Percentiles rank a stretch among this genome's conserved stretches.
Evolutionary conservation across 1,140 invertebrate species (phyloP).

Genomic region (Zophobas atratus): DNA sequence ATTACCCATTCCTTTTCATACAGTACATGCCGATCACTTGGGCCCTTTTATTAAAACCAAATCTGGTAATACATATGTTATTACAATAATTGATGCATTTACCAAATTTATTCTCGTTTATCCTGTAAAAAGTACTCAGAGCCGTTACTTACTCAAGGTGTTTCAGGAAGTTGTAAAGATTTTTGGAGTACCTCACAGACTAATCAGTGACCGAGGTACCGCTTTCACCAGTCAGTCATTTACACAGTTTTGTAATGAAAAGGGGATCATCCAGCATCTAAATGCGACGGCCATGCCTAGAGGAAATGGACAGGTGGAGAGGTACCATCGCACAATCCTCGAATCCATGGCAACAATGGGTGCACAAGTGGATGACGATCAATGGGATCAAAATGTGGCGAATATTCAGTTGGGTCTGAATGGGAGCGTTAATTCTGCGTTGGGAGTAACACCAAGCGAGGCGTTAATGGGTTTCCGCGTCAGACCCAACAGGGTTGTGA

Average conservation of each 20-base stretch:
- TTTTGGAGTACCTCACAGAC: constrained; percentile 57
- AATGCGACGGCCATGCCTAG: constrained; percentile 59
- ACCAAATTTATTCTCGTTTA: constrained; percentile 52
- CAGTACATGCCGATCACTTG: constrained; percentile 25
- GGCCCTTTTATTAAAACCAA: constrained; percentile 35
- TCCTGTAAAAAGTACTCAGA: constrained; percentile 57
- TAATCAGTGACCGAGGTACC: constrained; percentile 57
- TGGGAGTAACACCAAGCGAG: constrained; percentile 45
- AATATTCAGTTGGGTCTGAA: constrained; percentile 54
- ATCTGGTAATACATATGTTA: constrained; percentile 33
- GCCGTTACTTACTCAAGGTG: constrained; percentile 50
- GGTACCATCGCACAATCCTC: constrained; percentile 54
- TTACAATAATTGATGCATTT: constrained; percentile 44
- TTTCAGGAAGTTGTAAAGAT: constrained; percentile 46
- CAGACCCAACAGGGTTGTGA: not conserved
- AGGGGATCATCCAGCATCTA: constrained; percentile 53
- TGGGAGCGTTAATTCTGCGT: constrained; percentile 32
- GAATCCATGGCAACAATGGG: constrained; percentile 56
- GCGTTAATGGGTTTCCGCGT: constrained; percentile 46
- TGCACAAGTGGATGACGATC: too few species aligned
- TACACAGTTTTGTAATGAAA: constrained; percentile 51
- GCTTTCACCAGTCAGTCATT: constrained; percentile 57
- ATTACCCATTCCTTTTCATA: constrained; percentile 19
- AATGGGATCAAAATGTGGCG: constrained; percentile 32
- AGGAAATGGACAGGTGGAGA: constrained; percentile 60